Evolutionary conservation across 1,140 invertebrate species (phyloP).

Genomic region (Frieseomelitta varia): DNA sequence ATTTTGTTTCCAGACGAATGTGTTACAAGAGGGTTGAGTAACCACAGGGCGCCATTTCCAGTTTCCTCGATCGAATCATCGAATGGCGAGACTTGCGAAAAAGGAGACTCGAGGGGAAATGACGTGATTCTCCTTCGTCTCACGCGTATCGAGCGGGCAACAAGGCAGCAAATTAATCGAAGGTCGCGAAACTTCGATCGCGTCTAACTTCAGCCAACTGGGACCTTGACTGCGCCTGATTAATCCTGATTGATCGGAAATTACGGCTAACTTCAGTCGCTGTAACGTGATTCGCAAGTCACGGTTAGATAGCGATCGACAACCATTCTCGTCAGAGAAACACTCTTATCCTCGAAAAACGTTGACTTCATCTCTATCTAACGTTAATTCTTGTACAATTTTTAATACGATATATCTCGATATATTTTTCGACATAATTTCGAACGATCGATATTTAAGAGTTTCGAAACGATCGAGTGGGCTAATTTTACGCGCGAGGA

Average conservation of each 20-base stretch:
- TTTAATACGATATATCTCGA: too few species aligned
- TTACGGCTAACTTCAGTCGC: not conserved
- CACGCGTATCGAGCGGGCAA: too few species aligned
- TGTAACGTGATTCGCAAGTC: not conserved
- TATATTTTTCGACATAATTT: too few species aligned
- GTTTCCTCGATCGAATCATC: not conserved
- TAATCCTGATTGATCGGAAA: conserved; percentile 22
- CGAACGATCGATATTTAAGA: too few species aligned
- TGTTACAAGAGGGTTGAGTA: not conserved
- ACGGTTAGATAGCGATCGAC: not conserved
- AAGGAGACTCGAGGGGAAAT: too few species aligned
- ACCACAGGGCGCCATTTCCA: fast-evolving
- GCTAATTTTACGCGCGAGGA: not conserved
- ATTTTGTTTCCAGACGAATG: not conserved
- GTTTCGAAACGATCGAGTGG: not conserved
- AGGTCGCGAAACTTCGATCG: not conserved
- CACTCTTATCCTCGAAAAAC: not conserved
- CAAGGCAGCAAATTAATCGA: not conserved
- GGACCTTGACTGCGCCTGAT: not conserved
- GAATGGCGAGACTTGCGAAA: not conserved
- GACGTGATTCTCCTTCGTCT: not conserved
- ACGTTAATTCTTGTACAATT: too few species aligned
- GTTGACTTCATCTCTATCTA: not conserved
- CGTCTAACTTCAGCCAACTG: not conserved
- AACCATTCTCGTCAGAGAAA: too few species aligned